Base-by-base conservation (phyloP, 1,140 invertebrate species). In the Bombus difficillimus region DNA sequence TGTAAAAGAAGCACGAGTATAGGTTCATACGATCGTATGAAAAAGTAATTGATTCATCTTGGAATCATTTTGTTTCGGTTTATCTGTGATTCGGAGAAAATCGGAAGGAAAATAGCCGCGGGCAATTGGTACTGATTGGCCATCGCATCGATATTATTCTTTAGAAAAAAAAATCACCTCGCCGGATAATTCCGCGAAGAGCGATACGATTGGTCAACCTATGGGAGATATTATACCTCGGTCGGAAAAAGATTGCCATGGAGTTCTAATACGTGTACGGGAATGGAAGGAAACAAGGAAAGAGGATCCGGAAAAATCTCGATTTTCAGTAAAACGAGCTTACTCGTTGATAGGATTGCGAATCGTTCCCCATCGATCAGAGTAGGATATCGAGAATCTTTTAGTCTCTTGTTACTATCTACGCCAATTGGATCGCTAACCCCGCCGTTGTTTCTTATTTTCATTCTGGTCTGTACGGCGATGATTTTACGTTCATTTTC, bases 161-260 rank as follows among this genome's bases (percentile, higher is more conserved):
- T 81, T 47, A 62, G 6, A 18, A 37, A 59, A 37, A 59, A 69
- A 41, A 82, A 81, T 78, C 64, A 69, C 34, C 18, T 81, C 18
- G 59, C 34, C 32, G 39, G 69, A 81, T 80, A 86, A 86, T 43
- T 37, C 79, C 18, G 15, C 47, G 47, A 80, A 88, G 39, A 66
- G 80, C 47, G 74, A 77, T 28, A 79, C 68, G 83, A 85, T 78
- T 88, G 82, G 62, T 88, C 62, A 86, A 88, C 43, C 41, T 86
- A 57, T 43, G 66, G n/a, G 47, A 10, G 77, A 86, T 79, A 57
- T 76, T 69, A 73, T 82, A 62, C 53, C 57, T 34, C 64, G 15
- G 57, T 25, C 8, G 18, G 57, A 69, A 64, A 39, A 57, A 68
- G n/a, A 78, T 80, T 71, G 43, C 68, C 15, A 10, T 25, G n/a